Percentiles rank a stretch among this genome's conserved stretches.
Conservation (phyloP, 2,113 vertebrate species). For the Rhea pennata region DNA sequence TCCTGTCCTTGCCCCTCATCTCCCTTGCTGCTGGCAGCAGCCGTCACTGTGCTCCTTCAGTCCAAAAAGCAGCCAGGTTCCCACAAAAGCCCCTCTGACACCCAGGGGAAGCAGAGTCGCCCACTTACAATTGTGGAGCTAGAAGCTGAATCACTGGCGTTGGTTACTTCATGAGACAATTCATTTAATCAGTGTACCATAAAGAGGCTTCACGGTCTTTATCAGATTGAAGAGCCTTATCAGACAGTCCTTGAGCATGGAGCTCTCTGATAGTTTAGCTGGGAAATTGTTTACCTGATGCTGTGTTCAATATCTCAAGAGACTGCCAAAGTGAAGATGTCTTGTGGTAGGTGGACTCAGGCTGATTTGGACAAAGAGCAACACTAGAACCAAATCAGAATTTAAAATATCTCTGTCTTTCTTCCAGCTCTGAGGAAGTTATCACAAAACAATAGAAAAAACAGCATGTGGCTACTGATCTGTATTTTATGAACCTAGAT, state of each 20-base stretch:
- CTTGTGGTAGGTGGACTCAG: neutral
- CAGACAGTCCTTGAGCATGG: neutral
- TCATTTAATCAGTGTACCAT: neutral
- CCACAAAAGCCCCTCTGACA: neutral
- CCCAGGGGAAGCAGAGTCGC: neutral
- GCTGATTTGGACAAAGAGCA: neutral
- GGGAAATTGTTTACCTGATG: neutral
- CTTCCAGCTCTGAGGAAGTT: neutral
- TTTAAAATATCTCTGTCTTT: neutral
- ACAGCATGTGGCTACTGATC: neutral
- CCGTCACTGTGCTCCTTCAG: neutral
- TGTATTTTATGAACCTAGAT: neutral
- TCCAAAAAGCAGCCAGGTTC: neutral
- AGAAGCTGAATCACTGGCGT: neutral
- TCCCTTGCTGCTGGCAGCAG: neutral
- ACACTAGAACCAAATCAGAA: neutral
- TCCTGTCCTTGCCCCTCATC: no score
- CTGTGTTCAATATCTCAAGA: neutral
- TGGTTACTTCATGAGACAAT: neutral
- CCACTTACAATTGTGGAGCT: accelerated
- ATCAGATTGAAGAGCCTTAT: neutral
- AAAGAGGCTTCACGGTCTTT: neutral
- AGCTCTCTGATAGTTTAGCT: neutral
- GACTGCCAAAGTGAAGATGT: neutral
- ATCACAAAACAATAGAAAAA: neutral